Conservation (phyloP, 2,888 invertebrate genomes). For the Saturnia pavonia region DNA sequence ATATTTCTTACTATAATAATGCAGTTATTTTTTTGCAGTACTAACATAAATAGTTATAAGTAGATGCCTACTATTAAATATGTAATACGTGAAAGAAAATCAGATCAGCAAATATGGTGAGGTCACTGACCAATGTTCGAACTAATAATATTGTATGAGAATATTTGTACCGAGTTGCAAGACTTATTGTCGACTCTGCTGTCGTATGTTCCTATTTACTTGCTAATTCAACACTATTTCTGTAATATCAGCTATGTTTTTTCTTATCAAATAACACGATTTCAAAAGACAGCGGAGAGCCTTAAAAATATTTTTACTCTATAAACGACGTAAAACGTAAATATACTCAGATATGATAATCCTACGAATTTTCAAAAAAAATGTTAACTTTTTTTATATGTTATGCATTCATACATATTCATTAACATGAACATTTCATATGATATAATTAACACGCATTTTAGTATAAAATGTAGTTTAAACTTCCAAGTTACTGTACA, state of each 20-base stretch:
- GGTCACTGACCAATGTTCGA: background rate
- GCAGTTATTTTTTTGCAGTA: background rate
- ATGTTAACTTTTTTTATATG: no score
- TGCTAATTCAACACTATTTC: background rate
- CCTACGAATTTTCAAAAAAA: background rate
- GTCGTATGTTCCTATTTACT: background rate
- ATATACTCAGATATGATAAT: background rate
- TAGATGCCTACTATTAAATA: background rate
- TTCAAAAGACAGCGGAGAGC: no score
- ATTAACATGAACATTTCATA: no score
- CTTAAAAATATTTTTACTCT: background rate
- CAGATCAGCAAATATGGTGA: conserved; percentile 3
- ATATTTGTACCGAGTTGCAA: background rate
- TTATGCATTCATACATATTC: no score
- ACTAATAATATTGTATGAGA: background rate
- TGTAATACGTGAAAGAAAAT: background rate
- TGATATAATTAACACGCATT: no score
- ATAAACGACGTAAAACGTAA: background rate
- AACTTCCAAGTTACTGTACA: no score
- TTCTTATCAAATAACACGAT: no score
- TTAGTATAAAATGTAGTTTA: no score
- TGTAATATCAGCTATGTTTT: background rate
- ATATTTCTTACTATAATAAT: background rate
- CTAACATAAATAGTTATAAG: background rate
- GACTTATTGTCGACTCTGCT: background rate